Conservation (phyloP, 2,113 vertebrate species). For the Malurus alboscapulatus region DNA sequence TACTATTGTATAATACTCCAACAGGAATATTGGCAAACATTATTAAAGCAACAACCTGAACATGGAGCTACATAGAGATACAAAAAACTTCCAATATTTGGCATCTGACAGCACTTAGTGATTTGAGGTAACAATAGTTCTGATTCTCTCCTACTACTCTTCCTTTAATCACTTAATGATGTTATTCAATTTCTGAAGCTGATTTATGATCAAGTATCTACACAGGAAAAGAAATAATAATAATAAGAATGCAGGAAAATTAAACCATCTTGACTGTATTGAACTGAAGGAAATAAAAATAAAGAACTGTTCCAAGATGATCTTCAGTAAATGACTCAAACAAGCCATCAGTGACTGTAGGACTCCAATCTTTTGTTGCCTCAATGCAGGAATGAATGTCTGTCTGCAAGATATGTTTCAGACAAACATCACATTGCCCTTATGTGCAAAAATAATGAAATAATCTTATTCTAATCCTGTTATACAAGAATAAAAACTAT, state of each 20-base stretch:
- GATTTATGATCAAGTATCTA: neutral
- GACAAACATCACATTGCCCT: neutral
- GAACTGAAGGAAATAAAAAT: neutral
- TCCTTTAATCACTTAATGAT: neutral
- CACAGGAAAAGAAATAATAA: neutral
- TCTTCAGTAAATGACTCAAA: neutral
- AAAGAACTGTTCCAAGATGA: neutral
- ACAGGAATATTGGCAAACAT: neutral
- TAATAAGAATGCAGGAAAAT: neutral
- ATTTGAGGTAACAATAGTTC: neutral
- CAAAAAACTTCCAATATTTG: neutral
- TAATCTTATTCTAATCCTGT: neutral
- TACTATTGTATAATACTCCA: neutral
- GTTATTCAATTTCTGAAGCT: neutral
- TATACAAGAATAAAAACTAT: neutral
- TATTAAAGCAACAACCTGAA: neutral
- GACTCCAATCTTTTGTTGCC: neutral
- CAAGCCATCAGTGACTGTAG: neutral
- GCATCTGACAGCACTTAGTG: neutral
- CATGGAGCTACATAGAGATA: neutral
- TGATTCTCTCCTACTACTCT: neutral
- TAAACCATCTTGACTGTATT: neutral
- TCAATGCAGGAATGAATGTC: neutral
- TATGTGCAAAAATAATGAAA: neutral
- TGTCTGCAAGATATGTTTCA: neutral